Evolutionary conservation across 2,888 invertebrate genomes (phyloP), one percentile per base, ranked within the genome.

Genomic region (Nesidiocoris tenuis): DNA sequence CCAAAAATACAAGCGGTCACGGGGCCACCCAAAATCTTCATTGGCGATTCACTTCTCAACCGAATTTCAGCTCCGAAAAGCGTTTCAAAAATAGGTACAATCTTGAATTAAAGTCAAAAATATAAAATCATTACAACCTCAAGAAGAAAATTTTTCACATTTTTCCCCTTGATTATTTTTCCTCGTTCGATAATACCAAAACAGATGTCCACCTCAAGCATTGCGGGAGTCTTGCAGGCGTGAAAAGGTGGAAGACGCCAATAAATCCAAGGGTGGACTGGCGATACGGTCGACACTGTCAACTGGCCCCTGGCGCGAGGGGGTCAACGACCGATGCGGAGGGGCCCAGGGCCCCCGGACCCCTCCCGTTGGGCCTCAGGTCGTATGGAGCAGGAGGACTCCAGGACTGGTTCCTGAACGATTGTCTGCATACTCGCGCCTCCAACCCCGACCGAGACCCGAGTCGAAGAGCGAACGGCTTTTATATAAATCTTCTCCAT

Each of bases 341-440:
- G 39, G 25, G 65, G 65, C 65, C 63, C 12, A 7, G 39, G 39
- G 39, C 39, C 39, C 39, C 39, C 12, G 39, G 39, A 39, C 39
- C 39, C 39, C 39, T 39, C 39, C 12, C 39, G 12, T 39, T 39
- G 39, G 39, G 12, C 39, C 39, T 39, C 39, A 3, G 39, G 39
- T 39, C 39, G 39, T 39, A 39, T 39, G 39, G 39, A 39, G 39
- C 39, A 39, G 39, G 39, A 39, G 23, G 67, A 39, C 54, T 56
- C 67, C 70, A 57, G 70, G 70, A 70, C 70, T 70, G 70, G 70
- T 70, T 70, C 70, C 70, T 39, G 39, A 54, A 67, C 67, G 70
- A 70, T 70, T 70, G 70, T 70, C 70, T 70, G 70, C 70, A 70
- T 70, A 70, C 70, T 70, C 70, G 70, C 59, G 39, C 70, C 70